Evolutionary conservation across 2,113 vertebrate species (phyloP), one percentile per base, ranked within the genome.

Genomic region (Lophius piscatorius): DNA sequence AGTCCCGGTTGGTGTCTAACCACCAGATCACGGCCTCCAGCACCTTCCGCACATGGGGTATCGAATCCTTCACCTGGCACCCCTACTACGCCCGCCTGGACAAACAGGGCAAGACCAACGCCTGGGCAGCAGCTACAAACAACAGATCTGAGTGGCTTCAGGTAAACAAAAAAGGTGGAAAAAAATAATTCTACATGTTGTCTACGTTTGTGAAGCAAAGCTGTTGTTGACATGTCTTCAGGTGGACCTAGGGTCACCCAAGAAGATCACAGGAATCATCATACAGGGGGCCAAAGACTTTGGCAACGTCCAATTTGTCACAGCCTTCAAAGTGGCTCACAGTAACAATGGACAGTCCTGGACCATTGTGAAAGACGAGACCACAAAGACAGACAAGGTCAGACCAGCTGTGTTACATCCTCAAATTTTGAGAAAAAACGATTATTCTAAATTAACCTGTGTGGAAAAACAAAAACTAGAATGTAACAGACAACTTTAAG

Each of bases 201-300:
- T 28, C 36, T 21, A n/a, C 1, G 12, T 42, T 46, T 42, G 5
- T 70, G 20, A 71, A 26, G 3, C 2, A 0, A 17, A 11, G 2
- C 4, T 34, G 21, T 12, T 16, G 73, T 2, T 64, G 0, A n/a
- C n/a, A n/a, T 55, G 0, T 63, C 35, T 12, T 13, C 52, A 99
- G 97, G 91, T 99, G 9, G 94, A 98, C 73, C 83, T 99, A 38
- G 60, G 60, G 17, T 87, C 88, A 18, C 76, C 88, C 49, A 98
- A 92, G 81, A 92, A 87, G 61, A 80, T 99, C 77, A 91, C 94
- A 0, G 97, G 96, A 14, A 86, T 98, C 74, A 80, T 98, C 82
- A 99, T 96, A 0, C 97, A 99, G 80, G 97, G 97, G 2, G 97
- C 97, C 54, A 96, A 97, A 22, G 96, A 98, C 87, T 98, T 99